Conservation (phyloP, 2,113 vertebrate species). For the Hypocryptadius cinnamomeus region DNA sequence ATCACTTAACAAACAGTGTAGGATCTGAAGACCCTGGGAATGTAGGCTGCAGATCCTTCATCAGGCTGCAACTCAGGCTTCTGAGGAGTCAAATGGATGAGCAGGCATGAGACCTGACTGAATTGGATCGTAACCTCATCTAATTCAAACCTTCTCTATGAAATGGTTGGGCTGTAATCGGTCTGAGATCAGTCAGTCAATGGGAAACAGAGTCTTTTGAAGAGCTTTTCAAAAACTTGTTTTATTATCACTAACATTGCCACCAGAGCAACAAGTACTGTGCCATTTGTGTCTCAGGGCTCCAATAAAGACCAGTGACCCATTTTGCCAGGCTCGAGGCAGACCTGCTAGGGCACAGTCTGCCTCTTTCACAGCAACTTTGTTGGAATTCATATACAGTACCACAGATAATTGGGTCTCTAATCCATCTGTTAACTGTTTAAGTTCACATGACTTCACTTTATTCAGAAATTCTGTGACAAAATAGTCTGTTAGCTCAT, state of each 20-base stretch:
- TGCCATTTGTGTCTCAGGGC: not conserved
- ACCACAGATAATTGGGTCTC: constrained; percentile 5
- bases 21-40: not conserved
- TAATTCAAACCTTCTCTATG: not conserved
- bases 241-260: not conserved
- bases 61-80: not conserved
- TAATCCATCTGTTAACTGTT: constrained; percentile 42
- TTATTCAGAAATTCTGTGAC: constrained; percentile 14
- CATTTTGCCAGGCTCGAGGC: not conserved
- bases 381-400: not conserved
- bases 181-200: not conserved
- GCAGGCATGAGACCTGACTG: not conserved
- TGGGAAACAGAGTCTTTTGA: not conserved
- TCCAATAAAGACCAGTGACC: not conserved
- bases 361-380: constrained; percentile 13
- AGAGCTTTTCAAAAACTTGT: not conserved
- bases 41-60: not conserved
- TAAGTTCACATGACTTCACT: constrained; percentile 38
- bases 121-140: not conserved
- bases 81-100: not conserved
- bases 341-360: not conserved
- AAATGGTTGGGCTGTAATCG: not conserved
- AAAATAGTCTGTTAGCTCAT: constrained; percentile 29
- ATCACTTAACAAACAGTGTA: not conserved
- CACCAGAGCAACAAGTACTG: not conserved